Evolutionary conservation across 2,888 invertebrate species (phyloP).

Genomic region (Myathropa florea): DNA sequence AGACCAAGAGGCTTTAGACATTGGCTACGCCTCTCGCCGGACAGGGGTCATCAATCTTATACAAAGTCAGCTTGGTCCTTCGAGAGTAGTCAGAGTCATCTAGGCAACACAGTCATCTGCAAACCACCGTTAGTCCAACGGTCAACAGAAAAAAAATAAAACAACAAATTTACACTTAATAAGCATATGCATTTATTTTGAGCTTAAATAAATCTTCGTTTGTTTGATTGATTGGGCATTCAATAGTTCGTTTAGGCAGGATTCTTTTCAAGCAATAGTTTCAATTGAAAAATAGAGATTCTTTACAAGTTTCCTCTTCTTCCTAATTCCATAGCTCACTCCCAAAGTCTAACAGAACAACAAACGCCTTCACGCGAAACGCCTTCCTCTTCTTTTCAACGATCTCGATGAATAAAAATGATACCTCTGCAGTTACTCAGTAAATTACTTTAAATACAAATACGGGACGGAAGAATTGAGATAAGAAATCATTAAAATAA

Average conservation of each 20-base stretch:
- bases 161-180: constrained; percentile 42
- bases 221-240: constrained; percentile 54
- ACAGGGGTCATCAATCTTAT: no score
- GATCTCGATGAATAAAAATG: constrained; percentile 20
- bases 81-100: no score
- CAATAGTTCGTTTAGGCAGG: constrained; percentile 59
- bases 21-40: no score
- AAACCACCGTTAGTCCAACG: no score
- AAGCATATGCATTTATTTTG: constrained; percentile 57
- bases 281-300: constrained; percentile 40
- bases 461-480: constrained; percentile 53
- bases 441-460: constrained; percentile 15
- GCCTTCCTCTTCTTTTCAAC: constrained; percentile 9
- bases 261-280: constrained; percentile 49
- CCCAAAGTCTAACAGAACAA: constrained; percentile 4
- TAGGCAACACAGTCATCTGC: no score
- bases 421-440: neutral
- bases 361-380: constrained; percentile 10
- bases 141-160: no score
- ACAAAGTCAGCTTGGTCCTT: no score
- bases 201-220: constrained; percentile 61
- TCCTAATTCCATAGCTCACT: neutral
- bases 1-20: no score
- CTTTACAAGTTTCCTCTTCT: constrained; percentile 15
- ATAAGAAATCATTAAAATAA: constrained; percentile 22